A percentile compares a stretch with the other conserved stretches of the same genome.
These are phyloP conservation scores for Hololepta plana DNA, from an alignment of 2,888 invertebrate species.

Conservation along the genomic window DNA sequence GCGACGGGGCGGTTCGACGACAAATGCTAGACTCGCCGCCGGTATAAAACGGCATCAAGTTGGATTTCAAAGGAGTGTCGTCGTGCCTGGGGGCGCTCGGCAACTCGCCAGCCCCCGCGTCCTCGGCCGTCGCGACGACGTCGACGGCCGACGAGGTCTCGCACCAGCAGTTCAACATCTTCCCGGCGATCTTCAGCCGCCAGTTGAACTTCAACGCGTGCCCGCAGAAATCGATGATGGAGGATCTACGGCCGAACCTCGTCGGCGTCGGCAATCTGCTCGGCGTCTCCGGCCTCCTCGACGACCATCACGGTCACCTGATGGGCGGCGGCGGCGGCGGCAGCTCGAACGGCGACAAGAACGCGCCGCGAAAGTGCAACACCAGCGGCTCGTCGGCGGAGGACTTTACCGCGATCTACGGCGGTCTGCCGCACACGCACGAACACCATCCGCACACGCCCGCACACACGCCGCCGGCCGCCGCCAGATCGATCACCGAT, in stretches of 20 bases:
- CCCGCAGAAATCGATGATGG: slow-evolving; percentile 61
- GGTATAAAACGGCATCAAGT: slow-evolving; percentile 49
- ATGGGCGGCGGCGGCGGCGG: slow-evolving; percentile 18
- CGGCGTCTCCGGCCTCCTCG: slow-evolving; percentile 61
- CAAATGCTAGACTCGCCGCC: too few relatives aligned
- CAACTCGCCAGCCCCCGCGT: slow-evolving; percentile 35
- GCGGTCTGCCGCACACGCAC: slow-evolving; percentile 31
- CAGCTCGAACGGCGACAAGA: slow-evolving; percentile 24
- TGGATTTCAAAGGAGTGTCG: slow-evolving; percentile 70
- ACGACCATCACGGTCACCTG: slow-evolving; percentile 52
- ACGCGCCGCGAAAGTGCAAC: slow-evolving; percentile 49
- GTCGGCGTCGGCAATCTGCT: slow-evolving; percentile 60
- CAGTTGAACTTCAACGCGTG: slow-evolving; percentile 66
- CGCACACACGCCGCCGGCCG: slow-evolving; percentile 49
- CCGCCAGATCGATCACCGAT: slow-evolving; percentile 26
- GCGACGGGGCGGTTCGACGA: too few relatives aligned
- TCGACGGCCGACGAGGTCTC: slow-evolving; percentile 32
- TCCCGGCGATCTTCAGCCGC: slow-evolving; percentile 78
- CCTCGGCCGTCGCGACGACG: slow-evolving; percentile 18
- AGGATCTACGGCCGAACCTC: slow-evolving; percentile 67
- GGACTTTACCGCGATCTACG: slow-evolving; percentile 76
- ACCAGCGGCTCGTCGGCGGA: slow-evolving; percentile 67
- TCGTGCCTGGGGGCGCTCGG: slow-evolving; percentile 41
- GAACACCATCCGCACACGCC: slow-evolving; percentile 41
- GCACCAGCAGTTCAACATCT: slow-evolving; percentile 77